Evolutionary conservation across 2,113 vertebrate genomes (phyloP).

Genomic region (Pygathrix nemaeus): DNA sequence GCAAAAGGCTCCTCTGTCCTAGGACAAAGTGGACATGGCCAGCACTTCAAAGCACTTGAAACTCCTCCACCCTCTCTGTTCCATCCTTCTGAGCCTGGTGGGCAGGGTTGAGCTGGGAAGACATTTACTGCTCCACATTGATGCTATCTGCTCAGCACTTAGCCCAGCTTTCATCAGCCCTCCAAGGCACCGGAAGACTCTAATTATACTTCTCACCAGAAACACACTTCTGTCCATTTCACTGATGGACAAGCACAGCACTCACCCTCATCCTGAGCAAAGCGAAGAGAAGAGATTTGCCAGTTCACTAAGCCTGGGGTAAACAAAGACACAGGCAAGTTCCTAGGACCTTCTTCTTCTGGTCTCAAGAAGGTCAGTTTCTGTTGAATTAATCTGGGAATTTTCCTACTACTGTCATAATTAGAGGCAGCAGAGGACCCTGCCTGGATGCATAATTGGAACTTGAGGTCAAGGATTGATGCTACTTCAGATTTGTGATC

Average conservation of each 20-base stretch:
- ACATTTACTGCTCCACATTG: background rate
- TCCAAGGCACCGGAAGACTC: background rate
- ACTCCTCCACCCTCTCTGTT: background rate
- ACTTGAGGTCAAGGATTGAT: background rate
- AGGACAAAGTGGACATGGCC: background rate
- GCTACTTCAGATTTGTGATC: background rate
- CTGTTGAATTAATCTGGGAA: background rate
- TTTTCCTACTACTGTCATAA: background rate
- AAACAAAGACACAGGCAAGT: background rate
- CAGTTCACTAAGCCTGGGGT: background rate
- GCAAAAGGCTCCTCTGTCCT: background rate
- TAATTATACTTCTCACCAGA: conserved; percentile 27
- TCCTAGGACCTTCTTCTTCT: background rate
- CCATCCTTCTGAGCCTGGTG: background rate
- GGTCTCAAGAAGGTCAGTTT: background rate
- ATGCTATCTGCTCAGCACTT: background rate
- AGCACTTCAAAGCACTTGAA: background rate
- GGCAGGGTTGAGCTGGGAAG: background rate
- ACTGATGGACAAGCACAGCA: background rate
- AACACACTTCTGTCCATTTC: background rate
- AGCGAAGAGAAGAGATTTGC: conserved; percentile 2
- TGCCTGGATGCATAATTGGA: background rate
- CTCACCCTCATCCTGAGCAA: background rate
- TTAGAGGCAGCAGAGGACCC: background rate
- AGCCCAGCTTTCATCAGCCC: background rate